Percentiles rank a stretch among this genome's conserved stretches.
These are phyloP conservation scores for Scolanthus callimorphus DNA, from an alignment of 92 coral and sea anemone species.

Conservation along the genomic window DNA sequence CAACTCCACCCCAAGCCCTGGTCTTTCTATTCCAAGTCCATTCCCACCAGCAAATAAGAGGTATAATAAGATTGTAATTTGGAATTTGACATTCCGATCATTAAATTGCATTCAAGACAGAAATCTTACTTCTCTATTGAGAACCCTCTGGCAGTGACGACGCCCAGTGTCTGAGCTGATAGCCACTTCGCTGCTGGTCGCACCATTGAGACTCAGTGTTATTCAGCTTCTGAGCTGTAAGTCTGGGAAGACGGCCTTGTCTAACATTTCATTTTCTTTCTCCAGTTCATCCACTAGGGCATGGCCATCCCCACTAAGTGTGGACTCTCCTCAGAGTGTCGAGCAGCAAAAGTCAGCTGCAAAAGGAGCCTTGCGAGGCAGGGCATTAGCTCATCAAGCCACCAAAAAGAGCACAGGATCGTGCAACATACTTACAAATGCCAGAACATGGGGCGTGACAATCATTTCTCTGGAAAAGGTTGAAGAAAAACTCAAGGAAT, in stretches of 20 bases:
- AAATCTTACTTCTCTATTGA: no score
- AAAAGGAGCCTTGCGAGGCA: slow-evolving; percentile 71
- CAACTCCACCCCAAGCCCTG: slow-evolving; percentile 96
- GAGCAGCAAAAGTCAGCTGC: slow-evolving; percentile 55
- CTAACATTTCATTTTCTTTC: no score
- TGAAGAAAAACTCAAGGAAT: slow-evolving; percentile 55
- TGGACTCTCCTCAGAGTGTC: slow-evolving; percentile 80
- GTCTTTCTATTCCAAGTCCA: slow-evolving; percentile 81
- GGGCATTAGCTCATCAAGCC: slow-evolving; percentile 70
- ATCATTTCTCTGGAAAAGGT: slow-evolving; percentile 64
- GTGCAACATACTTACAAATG: slow-evolving; percentile 79
- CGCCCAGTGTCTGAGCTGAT: no score
- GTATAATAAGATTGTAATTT: not conserved
- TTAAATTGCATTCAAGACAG: no score
- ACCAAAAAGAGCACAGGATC: slow-evolving; percentile 67
- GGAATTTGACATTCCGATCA: no score
- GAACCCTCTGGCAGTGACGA: no score
- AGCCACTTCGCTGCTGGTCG: no score
- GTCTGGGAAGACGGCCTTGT: no score
- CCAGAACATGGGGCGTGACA: slow-evolving; percentile 82
- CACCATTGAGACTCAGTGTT: no score
- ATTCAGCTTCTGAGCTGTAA: no score
- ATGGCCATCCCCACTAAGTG: slow-evolving; percentile 79
- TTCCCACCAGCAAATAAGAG: slow-evolving; percentile 48
- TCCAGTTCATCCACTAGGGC: slow-evolving; percentile 71